Evolutionary conservation across 2,113 vertebrate genomes (phyloP).

Genomic region (Tinamus guttatus): DNA sequence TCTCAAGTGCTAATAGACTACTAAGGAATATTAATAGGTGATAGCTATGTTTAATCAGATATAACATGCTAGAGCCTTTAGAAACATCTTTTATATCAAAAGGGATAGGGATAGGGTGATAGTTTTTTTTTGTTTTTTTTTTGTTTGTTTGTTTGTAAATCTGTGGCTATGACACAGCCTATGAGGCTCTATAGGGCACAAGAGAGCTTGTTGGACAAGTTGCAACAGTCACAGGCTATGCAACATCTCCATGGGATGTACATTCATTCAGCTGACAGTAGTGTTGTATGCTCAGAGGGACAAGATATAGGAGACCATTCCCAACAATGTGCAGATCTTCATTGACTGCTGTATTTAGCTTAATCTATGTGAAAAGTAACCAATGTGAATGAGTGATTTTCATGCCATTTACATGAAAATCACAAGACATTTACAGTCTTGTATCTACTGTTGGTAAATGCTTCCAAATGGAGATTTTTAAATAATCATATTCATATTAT

Average conservation of each 20-base stretch:
- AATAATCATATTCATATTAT: not conserved
- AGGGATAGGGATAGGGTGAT: fast-evolving
- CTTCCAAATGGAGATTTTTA: not conserved
- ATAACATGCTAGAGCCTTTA: not conserved
- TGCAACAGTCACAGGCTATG: not conserved
- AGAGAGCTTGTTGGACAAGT: not conserved
- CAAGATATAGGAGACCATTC: not conserved
- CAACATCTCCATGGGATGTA: not conserved
- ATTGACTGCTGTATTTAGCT: not conserved
- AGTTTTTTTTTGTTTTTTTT: not conserved
- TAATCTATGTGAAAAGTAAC: not conserved
- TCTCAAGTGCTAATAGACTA: not conserved
- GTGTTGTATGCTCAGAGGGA: fast-evolving
- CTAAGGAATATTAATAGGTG: not conserved
- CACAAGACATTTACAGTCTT: no score
- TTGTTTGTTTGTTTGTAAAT: not conserved
- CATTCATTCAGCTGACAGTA: not conserved
- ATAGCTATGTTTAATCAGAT: fast-evolving
- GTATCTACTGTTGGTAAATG: not conserved
- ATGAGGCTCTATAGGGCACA: not conserved
- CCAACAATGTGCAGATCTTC: not conserved
- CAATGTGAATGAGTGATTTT: not conserved
- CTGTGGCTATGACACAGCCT: not conserved
- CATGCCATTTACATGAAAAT: no score
- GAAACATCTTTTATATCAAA: not conserved